A percentile compares a stretch with the other conserved stretches of the same genome.
phyloP scores from a whole-genome alignment of 2,113 vertebrate genomes.

The Mobula birostris region DNA sequence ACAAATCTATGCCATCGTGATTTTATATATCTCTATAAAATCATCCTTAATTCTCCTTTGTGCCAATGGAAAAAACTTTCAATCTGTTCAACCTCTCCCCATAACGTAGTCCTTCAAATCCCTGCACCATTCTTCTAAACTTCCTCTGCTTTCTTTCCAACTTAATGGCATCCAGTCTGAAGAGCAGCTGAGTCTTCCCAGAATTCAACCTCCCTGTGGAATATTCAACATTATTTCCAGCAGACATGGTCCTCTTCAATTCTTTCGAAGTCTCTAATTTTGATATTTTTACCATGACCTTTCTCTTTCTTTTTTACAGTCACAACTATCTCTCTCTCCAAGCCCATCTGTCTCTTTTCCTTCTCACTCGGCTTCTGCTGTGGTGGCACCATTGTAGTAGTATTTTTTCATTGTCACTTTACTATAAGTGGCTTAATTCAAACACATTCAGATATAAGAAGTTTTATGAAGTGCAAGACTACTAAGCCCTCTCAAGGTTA shows the following conservation, averaged over 20 bases:
- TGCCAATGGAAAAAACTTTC: too few relatives aligned
- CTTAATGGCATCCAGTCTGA: neutral
- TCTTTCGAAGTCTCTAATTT: neutral
- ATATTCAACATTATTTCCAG: neutral
- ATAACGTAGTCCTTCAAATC: too few relatives aligned
- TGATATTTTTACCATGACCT: neutral
- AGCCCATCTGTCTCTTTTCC: neutral
- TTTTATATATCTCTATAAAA: too few relatives aligned
- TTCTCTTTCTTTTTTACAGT: neutral
- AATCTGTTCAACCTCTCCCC: too few relatives aligned
- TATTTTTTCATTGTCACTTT: neutral
- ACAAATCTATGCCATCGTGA: too few relatives aligned
- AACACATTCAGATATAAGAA: neutral
- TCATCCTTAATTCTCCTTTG: too few relatives aligned
- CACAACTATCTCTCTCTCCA: neutral
- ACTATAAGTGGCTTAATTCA: neutral
- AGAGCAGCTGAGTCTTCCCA: neutral
- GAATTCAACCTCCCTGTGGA: neutral
- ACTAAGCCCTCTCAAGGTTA: neutral
- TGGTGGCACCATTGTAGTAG: neutral
- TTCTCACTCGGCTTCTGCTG: neutral
- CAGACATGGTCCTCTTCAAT: too few relatives aligned
- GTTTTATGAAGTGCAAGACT: neutral
- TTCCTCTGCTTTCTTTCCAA: too few relatives aligned
- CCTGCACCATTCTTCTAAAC: too few relatives aligned